phyloP scores from a whole-genome alignment of 2,888 invertebrate species.

The Ennomos erosarius region DNA sequence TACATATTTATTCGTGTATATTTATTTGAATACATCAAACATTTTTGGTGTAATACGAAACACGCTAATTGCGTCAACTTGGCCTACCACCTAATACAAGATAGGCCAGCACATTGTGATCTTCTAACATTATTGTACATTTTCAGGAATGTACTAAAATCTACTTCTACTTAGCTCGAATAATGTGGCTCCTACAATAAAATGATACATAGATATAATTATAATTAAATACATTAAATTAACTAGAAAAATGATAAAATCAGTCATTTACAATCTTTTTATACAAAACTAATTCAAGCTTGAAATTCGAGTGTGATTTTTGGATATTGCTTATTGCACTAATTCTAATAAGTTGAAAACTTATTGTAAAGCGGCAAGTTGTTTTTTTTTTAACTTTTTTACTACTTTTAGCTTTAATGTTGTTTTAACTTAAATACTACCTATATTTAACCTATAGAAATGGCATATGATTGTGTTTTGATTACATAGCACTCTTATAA shows the following conservation, averaged over 20 bases:
- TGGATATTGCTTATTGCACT: conserved; percentile 58
- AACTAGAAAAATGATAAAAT: conserved; percentile 71
- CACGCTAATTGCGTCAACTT: conserved; percentile 63
- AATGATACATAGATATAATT: conserved; percentile 42
- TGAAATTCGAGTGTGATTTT: conserved; percentile 40
- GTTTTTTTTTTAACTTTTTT: conserved; percentile 1
- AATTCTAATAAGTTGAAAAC: conserved; percentile 18
- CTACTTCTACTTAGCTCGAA: conserved; percentile 67
- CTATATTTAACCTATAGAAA: conserved; percentile 17
- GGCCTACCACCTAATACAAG: conserved; percentile 58
- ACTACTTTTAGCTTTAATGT: conserved; percentile 10
- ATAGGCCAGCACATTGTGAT: conserved; percentile 64
- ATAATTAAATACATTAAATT: conserved; percentile 72
- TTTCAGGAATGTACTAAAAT: conserved; percentile 78
- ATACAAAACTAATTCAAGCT: conserved; percentile 49
- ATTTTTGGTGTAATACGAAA: conserved; percentile 80
- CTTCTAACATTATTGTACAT: conserved; percentile 74
- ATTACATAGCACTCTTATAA: neutral
- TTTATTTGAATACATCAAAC: conserved; percentile 79
- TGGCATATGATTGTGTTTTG: conserved; percentile 13
- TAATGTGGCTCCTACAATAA: conserved; percentile 39
- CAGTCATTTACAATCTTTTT: conserved; percentile 73
- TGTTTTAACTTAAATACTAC: conserved; percentile 10
- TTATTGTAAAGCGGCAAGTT: conserved; percentile 21
- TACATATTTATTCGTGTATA: conserved; percentile 78